Conservation (phyloP, 1,140 invertebrate species). For the Pseudobourletiella spinata region DNA sequence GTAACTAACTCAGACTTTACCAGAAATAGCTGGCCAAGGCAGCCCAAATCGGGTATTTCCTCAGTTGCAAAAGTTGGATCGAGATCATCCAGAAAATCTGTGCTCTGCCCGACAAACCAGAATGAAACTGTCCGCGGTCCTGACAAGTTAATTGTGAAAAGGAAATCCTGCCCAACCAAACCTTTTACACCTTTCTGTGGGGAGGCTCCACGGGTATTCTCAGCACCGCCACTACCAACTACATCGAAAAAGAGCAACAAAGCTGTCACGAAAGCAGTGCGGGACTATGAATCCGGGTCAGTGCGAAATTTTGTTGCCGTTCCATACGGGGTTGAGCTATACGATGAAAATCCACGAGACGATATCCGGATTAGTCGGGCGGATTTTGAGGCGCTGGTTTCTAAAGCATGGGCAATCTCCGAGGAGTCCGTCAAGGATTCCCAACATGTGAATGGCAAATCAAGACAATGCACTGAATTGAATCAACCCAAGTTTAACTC, state of each 20-base stretch:
- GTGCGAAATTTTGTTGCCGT: neutral
- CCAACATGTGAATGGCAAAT: too few relatives aligned
- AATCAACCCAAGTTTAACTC: neutral
- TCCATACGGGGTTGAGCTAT: neutral
- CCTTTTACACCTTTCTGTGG: neutral
- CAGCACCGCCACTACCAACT: neutral
- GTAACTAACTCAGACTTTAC: too few relatives aligned
- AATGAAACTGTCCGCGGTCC: neutral
- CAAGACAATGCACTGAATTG: slow-evolving; percentile 1
- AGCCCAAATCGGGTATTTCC: too few relatives aligned
- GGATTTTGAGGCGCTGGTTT: neutral
- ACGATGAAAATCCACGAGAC: neutral
- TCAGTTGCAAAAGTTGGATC: too few relatives aligned
- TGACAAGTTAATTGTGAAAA: neutral
- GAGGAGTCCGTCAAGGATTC: neutral
- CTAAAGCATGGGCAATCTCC: neutral
- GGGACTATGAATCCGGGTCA: neutral
- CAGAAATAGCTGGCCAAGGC: too few relatives aligned
- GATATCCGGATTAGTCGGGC: neutral
- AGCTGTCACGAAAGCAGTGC: neutral
- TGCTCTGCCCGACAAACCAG: neutral
- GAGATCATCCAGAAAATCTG: neutral
- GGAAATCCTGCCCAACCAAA: neutral
- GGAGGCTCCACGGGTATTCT: neutral
- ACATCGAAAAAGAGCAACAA: neutral